Conservation (phyloP, 2,797 vertebrate genomes). For the Eulemur mongoz region DNA sequence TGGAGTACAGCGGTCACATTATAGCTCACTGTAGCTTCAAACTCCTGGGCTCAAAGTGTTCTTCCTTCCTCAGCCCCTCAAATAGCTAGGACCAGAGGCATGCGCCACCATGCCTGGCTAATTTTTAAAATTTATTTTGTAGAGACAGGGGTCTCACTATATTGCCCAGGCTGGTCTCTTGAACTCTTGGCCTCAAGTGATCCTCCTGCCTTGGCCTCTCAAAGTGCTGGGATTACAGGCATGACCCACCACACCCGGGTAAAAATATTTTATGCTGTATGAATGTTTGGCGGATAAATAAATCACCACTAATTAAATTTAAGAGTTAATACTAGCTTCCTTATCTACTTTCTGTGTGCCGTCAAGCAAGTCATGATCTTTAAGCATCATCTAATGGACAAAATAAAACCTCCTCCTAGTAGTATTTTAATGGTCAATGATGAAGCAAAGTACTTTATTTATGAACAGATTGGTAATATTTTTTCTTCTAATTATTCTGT, state of each 20-base stretch:
- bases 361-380: neutral
- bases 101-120: neutral
- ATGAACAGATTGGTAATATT: neutral
- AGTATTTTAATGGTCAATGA: neutral
- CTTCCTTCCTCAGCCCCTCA: neutral
- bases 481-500: neutral
- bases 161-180: neutral
- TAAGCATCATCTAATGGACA: neutral
- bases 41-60: too few species aligned
- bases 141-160: neutral
- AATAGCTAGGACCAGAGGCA: neutral
- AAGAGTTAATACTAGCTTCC: neutral
- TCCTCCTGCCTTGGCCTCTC: neutral
- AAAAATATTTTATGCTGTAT: neutral
- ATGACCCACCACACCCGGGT: neutral
- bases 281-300: neutral
- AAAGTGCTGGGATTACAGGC: neutral
- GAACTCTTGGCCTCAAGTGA: neutral
- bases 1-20: too few species aligned
- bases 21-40: too few species aligned
- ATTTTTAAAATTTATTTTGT: neutral
- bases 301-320: neutral
- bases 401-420: neutral
- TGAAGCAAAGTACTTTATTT: constrained; percentile 19
- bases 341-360: neutral